phyloP scores from a whole-genome alignment of 1,140 invertebrate species.

The Temnothorax longispinosus region DNA sequence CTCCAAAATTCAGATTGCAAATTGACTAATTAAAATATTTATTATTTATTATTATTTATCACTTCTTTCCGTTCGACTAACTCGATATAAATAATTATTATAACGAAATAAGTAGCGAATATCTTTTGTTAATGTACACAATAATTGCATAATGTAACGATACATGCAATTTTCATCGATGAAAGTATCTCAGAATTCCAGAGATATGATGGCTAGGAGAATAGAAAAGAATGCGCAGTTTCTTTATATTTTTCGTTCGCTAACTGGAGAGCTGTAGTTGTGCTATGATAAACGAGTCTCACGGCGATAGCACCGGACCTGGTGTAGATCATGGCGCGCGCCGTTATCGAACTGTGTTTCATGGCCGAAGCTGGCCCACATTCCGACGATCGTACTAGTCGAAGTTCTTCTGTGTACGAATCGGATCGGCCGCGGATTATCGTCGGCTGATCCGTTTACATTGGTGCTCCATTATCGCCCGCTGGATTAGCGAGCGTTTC shows the following conservation, averaged over 20 bases:
- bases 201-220: background rate
- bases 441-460: conserved; percentile 73
- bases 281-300: conserved; percentile 58
- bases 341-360: conserved; percentile 62
- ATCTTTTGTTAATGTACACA: background rate
- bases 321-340: conserved; percentile 35
- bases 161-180: background rate
- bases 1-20: background rate
- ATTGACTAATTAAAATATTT: conserved; percentile 33
- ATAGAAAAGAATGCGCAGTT: background rate
- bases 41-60: background rate
- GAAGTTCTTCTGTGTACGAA: conserved; percentile 67
- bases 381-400: conserved; percentile 26
- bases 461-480: conserved; percentile 71
- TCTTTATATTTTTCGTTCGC: conserved; percentile 48
- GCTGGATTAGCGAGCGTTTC: conserved; percentile 47
- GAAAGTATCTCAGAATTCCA: conserved; percentile 29
- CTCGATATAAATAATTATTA: conserved; percentile 17
- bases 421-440: conserved; percentile 69
- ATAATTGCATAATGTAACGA: background rate
- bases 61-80: background rate
- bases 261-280: conserved; percentile 29
- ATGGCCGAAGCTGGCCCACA: conserved; percentile 35
- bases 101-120: background rate
- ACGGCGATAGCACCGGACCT: conserved; percentile 60